Evolutionary conservation across 2,113 vertebrate species (phyloP).

Genomic region (Xenopus laevis): DNA sequence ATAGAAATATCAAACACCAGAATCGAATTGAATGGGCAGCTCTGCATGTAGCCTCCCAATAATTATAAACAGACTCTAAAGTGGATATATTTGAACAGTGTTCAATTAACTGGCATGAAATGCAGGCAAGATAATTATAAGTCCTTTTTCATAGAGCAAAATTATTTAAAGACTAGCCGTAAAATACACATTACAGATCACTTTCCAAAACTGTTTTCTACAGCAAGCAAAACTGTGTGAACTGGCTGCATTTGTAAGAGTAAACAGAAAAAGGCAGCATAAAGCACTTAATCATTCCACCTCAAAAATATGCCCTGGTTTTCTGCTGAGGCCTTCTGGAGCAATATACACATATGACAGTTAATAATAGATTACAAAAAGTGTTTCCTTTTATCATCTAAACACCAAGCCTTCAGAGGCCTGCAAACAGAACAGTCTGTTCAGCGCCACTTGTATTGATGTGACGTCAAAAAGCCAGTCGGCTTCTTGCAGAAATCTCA

Average conservation of each 20-base stretch:
- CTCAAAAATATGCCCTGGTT: conserved; percentile 51
- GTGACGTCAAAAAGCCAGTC: conserved; percentile 55
- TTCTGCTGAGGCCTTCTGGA: conserved; percentile 48
- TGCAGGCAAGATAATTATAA: conserved; percentile 64
- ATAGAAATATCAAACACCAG: conserved; percentile 62
- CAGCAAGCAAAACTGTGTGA: conserved; percentile 31
- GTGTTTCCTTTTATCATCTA: conserved; percentile 59
- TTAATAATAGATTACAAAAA: conserved; percentile 66
- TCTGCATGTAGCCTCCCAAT: conserved; percentile 55
- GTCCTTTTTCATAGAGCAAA: conserved; percentile 38
- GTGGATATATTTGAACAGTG: conserved; percentile 57
- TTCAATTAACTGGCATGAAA: conserved; percentile 54
- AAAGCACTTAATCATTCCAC: conserved; percentile 42
- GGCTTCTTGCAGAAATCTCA: conserved; percentile 46
- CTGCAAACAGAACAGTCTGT: conserved; percentile 55
- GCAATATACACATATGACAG: conserved; percentile 49
- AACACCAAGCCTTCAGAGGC: conserved; percentile 56
- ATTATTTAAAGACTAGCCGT: conserved; percentile 52
- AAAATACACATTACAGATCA: conserved; percentile 47
- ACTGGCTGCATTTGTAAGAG: conserved; percentile 47
- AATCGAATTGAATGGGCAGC: conserved; percentile 65
- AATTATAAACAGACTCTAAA: conserved; percentile 64
- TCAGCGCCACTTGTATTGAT: conserved; percentile 48
- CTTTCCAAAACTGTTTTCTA: conserved; percentile 42
- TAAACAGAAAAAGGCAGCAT: conserved; percentile 45